phyloP scores from a whole-genome alignment of 2,113 vertebrate species.

The Sinosuthora webbiana region DNA sequence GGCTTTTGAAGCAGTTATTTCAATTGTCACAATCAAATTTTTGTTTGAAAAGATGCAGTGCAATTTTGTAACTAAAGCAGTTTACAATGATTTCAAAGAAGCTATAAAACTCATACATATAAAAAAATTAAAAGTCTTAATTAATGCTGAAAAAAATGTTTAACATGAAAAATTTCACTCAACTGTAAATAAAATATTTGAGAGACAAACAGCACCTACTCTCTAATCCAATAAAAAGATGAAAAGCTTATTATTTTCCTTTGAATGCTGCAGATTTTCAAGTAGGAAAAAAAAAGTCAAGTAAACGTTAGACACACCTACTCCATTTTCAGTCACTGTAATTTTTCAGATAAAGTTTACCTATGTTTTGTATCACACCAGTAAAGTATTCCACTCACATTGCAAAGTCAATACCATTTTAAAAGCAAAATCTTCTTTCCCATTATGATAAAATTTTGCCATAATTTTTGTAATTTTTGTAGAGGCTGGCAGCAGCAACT shows the following conservation, averaged over 20 bases:
- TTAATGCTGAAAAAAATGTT: not conserved
- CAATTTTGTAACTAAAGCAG: not conserved
- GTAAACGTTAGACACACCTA: not conserved
- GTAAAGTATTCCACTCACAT: not conserved
- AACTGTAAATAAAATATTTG: not conserved
- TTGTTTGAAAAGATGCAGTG: not conserved
- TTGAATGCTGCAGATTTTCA: not conserved
- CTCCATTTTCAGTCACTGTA: not conserved
- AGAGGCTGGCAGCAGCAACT: not conserved
- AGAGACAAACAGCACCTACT: not conserved
- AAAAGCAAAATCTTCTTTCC: not conserved
- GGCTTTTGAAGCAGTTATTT: not conserved
- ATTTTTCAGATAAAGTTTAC: not conserved
- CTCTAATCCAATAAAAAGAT: not conserved
- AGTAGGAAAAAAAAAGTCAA: not conserved
- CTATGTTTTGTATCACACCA: not conserved
- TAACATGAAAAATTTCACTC: not conserved
- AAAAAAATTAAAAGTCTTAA: not conserved
- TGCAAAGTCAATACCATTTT: not conserved
- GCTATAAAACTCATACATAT: not conserved
- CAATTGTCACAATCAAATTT: not conserved
- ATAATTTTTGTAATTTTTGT: not conserved
- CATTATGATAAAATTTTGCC: not conserved
- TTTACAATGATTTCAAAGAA: not conserved
- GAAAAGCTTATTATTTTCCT: not conserved